Evolutionary conservation across 2,113 vertebrate species (phyloP).

Genomic region (Procavia capensis): DNA sequence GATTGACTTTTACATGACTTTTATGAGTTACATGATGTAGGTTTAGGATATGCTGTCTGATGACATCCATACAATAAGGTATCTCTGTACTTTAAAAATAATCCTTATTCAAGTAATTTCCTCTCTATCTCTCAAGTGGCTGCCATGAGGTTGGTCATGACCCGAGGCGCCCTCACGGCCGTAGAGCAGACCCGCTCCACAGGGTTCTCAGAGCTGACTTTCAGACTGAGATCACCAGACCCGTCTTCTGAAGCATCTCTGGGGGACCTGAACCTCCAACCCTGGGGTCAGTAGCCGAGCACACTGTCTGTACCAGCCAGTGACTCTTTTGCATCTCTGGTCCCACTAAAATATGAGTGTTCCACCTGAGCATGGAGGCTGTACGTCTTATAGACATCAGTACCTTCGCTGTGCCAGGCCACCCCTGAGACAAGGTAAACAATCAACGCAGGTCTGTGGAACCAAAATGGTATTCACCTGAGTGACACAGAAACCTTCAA

Average conservation of each 20-base stretch:
- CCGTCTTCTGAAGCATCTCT: not conserved
- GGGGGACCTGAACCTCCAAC: not conserved
- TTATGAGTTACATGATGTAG: not conserved
- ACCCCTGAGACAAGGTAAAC: not conserved
- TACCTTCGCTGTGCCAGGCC: not conserved
- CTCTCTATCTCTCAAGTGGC: not conserved
- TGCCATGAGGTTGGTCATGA: not conserved
- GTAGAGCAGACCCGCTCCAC: too few relatives aligned
- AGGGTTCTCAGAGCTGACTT: not conserved
- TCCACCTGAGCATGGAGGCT: too few relatives aligned
- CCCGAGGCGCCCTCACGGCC: not conserved
- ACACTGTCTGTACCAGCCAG: not conserved
- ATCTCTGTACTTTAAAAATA: not conserved
- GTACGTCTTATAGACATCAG: too few relatives aligned
- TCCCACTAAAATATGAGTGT: not conserved
- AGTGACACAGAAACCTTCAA: not conserved
- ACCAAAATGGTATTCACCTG: not conserved
- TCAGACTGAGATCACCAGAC: not conserved
- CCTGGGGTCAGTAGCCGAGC: not conserved
- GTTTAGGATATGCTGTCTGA: not conserved
- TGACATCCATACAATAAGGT: not conserved
- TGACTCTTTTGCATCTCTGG: not conserved
- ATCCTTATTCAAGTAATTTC: not conserved
- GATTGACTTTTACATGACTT: too few relatives aligned
- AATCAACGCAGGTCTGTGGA: not conserved